These are phyloP conservation scores for Reinhardtius hippoglossoides DNA, from an alignment of 2,113 vertebrate species.

Conservation along the genomic window DNA sequence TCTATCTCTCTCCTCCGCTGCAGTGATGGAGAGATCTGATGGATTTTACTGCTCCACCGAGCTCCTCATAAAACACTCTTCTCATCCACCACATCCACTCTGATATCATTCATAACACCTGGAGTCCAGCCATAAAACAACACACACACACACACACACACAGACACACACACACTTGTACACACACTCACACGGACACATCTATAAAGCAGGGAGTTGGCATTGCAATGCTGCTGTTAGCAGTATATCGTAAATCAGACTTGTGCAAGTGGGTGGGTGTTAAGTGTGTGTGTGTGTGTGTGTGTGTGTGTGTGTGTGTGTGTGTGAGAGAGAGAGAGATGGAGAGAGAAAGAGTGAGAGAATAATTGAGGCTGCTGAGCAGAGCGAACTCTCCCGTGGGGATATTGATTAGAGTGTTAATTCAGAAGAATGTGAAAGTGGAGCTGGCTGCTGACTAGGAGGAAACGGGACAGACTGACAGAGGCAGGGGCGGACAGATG, in stretches of 20 bases:
- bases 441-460: slow-evolving; percentile 71
- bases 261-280: slow-evolving; percentile 58
- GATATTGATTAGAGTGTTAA: slow-evolving; percentile 80
- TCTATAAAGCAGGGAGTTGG: slow-evolving; percentile 67
- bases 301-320: neutral
- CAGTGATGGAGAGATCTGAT: slow-evolving; percentile 69
- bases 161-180: slow-evolving; percentile 4
- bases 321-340: slow-evolving; percentile 22
- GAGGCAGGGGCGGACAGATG: slow-evolving; percentile 14
- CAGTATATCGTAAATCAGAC: slow-evolving; percentile 76
- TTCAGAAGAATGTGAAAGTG: slow-evolving; percentile 72
- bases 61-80: slow-evolving; percentile 71
- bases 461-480: slow-evolving; percentile 65
- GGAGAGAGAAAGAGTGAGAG: slow-evolving; percentile 36
- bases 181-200: slow-evolving; percentile 24
- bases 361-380: slow-evolving; percentile 65
- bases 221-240: slow-evolving; percentile 73
- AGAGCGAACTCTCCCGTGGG: slow-evolving; percentile 68
- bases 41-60: slow-evolving; percentile 70
- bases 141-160: slow-evolving; percentile 33
- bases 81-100: slow-evolving; percentile 69
- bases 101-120: slow-evolving; percentile 79
- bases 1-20: slow-evolving; percentile 20
- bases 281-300: neutral
- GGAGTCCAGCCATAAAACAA: slow-evolving; percentile 69